Evolutionary conservation across 2,797 vertebrate genomes (phyloP), one percentile per base, ranked within the genome.

Genomic region (Scolopax rusticola): DNA sequence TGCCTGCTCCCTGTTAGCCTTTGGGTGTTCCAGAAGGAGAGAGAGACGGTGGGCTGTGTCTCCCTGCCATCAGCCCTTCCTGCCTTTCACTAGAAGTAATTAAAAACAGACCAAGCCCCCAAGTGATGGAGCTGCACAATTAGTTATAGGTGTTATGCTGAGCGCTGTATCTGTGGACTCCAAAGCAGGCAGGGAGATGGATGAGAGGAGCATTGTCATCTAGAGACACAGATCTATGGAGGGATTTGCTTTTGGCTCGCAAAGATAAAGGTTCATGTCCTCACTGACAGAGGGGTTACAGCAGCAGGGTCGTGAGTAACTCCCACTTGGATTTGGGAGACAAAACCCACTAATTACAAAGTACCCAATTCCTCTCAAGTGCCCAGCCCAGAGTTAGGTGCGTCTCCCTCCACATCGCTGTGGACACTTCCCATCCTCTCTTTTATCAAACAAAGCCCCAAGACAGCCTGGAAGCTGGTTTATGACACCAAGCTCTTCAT

Each of bases 331-430:
- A 36, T 27, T 5, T 33, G 41, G 27, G 70, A 77, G n/a, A 5
- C 18, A 16, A 2, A 50, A 53, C 27, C 6, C 10, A 0, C 41
- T 18, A 28, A 6, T 23, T 33, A 33, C 24, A 18, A 16, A 19
- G 23, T 9, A 11, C 33, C 36, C 41, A 24, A 0, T 7, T 68
- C 30, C 33, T 56, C n/a, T 74, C 15, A 11, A 5, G 1, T 1
- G 9, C 32, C 14, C 16, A 47, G 50, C 50, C 12, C 65, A 6
- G 68, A 33, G 40, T 10, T n/a, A 36, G 0, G 14, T 14, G 36
- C 38, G 50, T 33, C 24, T 17, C 45, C 27, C 23, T 73, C 59
- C 23, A 4, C 0, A 9, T 3, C 15, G 28, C 47, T 19, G 19
- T 8, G 60, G 24, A 12, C 15, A 7, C 21, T 60, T 57, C 21